Percentiles rank a stretch among this genome's conserved stretches.
Conservation (phyloP, 1,140 invertebrate genomes). For the Drosophila carrolli region DNA sequence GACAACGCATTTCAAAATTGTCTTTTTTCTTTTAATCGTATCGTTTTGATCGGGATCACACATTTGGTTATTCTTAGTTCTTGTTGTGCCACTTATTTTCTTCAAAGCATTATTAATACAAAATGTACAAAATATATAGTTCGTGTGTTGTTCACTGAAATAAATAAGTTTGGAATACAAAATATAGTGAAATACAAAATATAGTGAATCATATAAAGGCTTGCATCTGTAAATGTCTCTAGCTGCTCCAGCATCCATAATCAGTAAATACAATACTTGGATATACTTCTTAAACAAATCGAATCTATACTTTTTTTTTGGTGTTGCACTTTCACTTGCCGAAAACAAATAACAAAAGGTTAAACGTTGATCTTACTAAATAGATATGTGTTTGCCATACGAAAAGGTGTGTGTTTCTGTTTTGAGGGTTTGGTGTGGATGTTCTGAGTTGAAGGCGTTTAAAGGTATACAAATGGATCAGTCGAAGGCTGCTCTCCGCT, state of each 20-base stretch:
- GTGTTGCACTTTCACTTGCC: constrained; percentile 12
- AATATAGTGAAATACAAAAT: constrained; percentile 39
- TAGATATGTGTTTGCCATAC: constrained; percentile 19
- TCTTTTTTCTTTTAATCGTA: constrained; percentile 26
- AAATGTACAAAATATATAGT: constrained; percentile 31
- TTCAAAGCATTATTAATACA: constrained; percentile 10
- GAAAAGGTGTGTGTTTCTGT: constrained; percentile 7
- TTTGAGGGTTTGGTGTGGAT: not conserved
- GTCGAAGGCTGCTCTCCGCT: constrained; percentile 13
- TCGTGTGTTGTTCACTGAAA: constrained; percentile 19
- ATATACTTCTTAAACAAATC: constrained; percentile 15
- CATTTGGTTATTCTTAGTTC: constrained; percentile 14
- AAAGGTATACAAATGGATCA: constrained; percentile 7
- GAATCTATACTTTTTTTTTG: constrained; percentile 4
- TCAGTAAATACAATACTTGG: constrained; percentile 31
- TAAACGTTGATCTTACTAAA: constrained; percentile 30
- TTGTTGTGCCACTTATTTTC: constrained; percentile 4
- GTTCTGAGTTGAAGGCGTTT: constrained; percentile 2
- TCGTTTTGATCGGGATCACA: constrained; percentile 37
- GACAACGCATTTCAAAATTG: constrained; percentile 3
- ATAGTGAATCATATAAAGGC: not conserved
- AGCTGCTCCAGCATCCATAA: constrained; percentile 5
- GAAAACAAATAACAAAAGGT: constrained; percentile 32
- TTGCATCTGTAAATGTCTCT: constrained; percentile 5
- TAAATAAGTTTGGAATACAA: constrained; percentile 45